Evolutionary conservation across 2,888 invertebrate genomes (phyloP).

Genomic region (Prosopocoilus inquinatus): DNA sequence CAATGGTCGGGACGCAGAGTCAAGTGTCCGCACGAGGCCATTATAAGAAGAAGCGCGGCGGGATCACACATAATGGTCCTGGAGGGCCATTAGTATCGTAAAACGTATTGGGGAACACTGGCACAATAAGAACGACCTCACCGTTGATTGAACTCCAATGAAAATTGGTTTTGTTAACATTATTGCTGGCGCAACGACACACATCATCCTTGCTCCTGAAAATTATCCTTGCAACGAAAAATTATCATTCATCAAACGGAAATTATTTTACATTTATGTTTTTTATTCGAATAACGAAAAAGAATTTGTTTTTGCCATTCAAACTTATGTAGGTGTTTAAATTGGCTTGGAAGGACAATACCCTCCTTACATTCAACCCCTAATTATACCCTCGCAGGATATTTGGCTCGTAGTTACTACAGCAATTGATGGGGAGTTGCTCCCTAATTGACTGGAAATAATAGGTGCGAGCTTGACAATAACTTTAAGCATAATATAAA

Average conservation of each 20-base stretch:
- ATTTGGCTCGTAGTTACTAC: too few species aligned
- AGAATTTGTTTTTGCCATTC: too few species aligned
- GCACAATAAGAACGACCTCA: constrained; percentile 28
- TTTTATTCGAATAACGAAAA: too few species aligned
- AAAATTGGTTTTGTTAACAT: constrained; percentile 29
- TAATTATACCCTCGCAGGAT: too few species aligned
- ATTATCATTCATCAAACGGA: too few species aligned
- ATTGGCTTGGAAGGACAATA: too few species aligned
- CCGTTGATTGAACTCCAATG: constrained; percentile 32
- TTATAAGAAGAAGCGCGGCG: constrained; percentile 33
- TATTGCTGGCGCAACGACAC: constrained; percentile 6
- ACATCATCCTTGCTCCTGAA: too few species aligned
- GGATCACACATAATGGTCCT: constrained; percentile 33
- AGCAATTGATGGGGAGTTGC: neutral
- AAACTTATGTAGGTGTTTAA: too few species aligned
- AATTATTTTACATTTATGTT: too few species aligned
- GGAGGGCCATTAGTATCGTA: constrained; percentile 32
- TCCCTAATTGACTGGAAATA: constrained; percentile 5
- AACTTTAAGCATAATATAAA: neutral
- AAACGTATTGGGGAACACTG: constrained; percentile 24
- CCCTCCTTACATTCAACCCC: too few species aligned
- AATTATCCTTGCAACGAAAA: too few species aligned
- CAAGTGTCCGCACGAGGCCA: constrained; percentile 37
- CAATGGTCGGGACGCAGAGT: constrained; percentile 30
- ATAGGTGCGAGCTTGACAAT: neutral